Conservation (phyloP, 1,140 invertebrate genomes). For the Leucophenga varia region DNA sequence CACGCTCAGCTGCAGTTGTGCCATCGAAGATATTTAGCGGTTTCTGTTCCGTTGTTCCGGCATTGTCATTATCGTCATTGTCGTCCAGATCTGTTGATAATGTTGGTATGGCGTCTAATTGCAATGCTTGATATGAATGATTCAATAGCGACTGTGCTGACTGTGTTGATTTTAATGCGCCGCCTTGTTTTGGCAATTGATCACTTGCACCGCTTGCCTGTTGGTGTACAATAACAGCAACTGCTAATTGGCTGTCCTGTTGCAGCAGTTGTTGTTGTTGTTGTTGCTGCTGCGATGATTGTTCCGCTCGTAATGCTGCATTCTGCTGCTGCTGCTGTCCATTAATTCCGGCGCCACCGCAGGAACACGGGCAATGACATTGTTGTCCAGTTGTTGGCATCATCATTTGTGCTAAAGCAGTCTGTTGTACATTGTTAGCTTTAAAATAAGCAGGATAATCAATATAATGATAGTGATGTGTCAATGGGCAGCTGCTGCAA, state of each 20-base stretch:
- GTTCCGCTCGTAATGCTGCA: constrained; percentile 12
- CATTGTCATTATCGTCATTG: constrained; percentile 19
- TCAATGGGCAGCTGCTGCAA: constrained; percentile 13
- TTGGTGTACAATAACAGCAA: constrained; percentile 46
- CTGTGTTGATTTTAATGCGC: constrained; percentile 28
- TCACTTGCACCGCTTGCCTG: constrained; percentile 20
- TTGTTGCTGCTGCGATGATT: constrained; percentile 24
- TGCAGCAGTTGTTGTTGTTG: constrained; percentile 13
- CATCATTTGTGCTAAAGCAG: too few relatives aligned
- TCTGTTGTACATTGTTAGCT: constrained; percentile 3
- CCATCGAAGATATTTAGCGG: too few relatives aligned
- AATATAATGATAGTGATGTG: constrained; percentile 53
- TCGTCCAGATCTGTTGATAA: constrained; percentile 16
- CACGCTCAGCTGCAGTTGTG: constrained; percentile 7
- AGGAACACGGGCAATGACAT: constrained; percentile 48
- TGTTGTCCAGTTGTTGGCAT: constrained; percentile 1
- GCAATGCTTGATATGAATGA: constrained; percentile 47
- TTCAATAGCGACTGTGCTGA: constrained; percentile 48
- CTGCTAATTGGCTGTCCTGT: constrained; percentile 38
- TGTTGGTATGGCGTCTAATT: too few relatives aligned
- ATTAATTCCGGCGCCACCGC: constrained; percentile 11
- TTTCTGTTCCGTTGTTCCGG: constrained; percentile 27
- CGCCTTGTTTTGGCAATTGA: constrained; percentile 1
- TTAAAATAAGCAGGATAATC: constrained; percentile 43
- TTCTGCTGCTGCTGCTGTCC: not conserved